Percentiles rank a stretch among this genome's conserved stretches.
phyloP scores from a whole-genome alignment of 2,888 invertebrate species.

The Dasypolia templi region DNA sequence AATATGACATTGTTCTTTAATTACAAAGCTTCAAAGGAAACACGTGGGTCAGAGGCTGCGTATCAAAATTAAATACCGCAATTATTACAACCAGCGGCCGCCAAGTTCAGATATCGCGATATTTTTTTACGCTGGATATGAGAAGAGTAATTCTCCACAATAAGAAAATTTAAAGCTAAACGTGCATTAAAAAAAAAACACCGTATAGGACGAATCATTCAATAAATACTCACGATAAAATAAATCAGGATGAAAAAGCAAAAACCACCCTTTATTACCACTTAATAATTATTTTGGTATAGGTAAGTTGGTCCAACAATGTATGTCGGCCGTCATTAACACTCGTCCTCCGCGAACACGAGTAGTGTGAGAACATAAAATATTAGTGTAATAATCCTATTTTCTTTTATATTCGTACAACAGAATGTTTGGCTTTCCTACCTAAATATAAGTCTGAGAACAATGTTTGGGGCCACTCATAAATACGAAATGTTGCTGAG shows the following conservation, averaged over 20 bases:
- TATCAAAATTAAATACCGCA: constrained; percentile 51
- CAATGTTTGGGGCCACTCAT: constrained; percentile 14
- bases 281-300: neutral
- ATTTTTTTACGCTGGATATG: too few relatives aligned
- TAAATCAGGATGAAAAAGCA: neutral
- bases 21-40: constrained; percentile 29
- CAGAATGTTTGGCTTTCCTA: constrained; percentile 34
- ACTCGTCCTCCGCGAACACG: constrained; percentile 19
- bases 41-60: neutral
- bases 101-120: neutral
- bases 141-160: too few relatives aligned
- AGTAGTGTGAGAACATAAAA: constrained; percentile 41
- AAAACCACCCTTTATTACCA: neutral
- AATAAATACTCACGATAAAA: too few relatives aligned
- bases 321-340: constrained; percentile 41
- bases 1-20: constrained; percentile 38
- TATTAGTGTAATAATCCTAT: constrained; percentile 35
- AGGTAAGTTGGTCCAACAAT: constrained; percentile 6
- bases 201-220: too few relatives aligned
- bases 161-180: neutral
- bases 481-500: constrained; percentile 16
- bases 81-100: neutral
- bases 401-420: constrained; percentile 27
- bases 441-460: neutral
- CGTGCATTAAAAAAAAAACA: too few relatives aligned